A percentile compares a stretch with the other conserved stretches of the same genome.
Conservation (phyloP, 2,797 vertebrate species). For the Crossoptilon crossoptilon region DNA sequence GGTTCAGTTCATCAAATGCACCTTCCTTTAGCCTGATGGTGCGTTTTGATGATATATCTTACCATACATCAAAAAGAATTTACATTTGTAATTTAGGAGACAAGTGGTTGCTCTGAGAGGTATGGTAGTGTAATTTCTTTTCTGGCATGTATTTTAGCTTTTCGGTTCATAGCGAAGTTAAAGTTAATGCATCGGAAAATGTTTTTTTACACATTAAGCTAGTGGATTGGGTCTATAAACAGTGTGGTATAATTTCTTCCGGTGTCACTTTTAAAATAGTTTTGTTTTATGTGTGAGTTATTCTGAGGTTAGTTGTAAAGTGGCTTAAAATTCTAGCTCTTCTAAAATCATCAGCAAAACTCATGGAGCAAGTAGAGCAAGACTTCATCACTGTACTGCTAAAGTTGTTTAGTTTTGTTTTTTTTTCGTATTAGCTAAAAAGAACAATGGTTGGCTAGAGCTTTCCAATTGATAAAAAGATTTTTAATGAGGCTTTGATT, state of each 20-base stretch:
- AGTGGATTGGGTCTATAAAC: neutral
- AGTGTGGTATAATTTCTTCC: neutral
- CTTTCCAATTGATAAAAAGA: neutral
- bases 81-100: slow-evolving; percentile 4
- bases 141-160: neutral
- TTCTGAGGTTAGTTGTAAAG: neutral
- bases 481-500: slow-evolving; percentile 36
- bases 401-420: neutral
- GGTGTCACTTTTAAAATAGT: neutral
- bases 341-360: neutral
- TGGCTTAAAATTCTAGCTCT: neutral
- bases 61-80: neutral
- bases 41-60: neutral
- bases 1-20: neutral
- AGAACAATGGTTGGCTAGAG: neutral
- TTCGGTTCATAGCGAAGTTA: neutral
- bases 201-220: neutral
- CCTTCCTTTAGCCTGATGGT: neutral
- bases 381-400: neutral
- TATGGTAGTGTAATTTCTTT: neutral
- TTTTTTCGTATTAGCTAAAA: neutral
- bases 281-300: neutral
- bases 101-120: neutral
- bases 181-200: neutral
- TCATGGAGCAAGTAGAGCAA: neutral